These are phyloP conservation scores for Leuciscus idus DNA, from an alignment of 2,113 vertebrate species.

Conservation along the genomic window DNA sequence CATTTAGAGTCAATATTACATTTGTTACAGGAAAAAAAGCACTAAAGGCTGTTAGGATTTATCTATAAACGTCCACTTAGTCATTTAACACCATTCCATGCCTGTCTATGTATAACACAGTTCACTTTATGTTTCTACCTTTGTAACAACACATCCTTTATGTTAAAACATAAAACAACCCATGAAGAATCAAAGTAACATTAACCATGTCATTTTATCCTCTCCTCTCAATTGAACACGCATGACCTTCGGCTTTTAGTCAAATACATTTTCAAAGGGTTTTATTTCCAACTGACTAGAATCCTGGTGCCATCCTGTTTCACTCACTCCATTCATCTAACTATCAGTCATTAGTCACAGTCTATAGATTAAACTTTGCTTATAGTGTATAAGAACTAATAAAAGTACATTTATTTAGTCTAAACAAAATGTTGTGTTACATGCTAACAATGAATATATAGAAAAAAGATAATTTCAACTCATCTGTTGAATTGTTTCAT, in stretches of 20 bases:
- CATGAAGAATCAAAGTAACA: not conserved
- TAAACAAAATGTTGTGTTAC: not conserved
- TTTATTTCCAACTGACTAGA: not conserved
- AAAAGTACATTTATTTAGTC: not conserved
- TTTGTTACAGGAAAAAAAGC: conserved; percentile 5
- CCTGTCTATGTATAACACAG: not conserved
- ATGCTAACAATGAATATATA: not conserved
- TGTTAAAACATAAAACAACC: not conserved
- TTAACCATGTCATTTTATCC: not conserved
- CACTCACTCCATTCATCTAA: not conserved
- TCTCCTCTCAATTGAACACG: not conserved
- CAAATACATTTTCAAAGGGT: not conserved
- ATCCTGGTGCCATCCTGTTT: not conserved
- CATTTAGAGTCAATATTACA: not conserved
- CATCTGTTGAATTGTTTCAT: not conserved
- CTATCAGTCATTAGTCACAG: not conserved
- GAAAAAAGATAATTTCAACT: not conserved
- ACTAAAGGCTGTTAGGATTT: not conserved
- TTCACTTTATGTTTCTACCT: not conserved
- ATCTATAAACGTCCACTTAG: not conserved
- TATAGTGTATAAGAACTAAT: not conserved
- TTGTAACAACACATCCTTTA: not conserved
- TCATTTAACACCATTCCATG: not conserved
- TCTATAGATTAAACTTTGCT: not conserved
- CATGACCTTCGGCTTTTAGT: not conserved